Evolutionary conservation across 2,888 invertebrate genomes (phyloP).

Genomic region (Hanleya hanleyi): DNA sequence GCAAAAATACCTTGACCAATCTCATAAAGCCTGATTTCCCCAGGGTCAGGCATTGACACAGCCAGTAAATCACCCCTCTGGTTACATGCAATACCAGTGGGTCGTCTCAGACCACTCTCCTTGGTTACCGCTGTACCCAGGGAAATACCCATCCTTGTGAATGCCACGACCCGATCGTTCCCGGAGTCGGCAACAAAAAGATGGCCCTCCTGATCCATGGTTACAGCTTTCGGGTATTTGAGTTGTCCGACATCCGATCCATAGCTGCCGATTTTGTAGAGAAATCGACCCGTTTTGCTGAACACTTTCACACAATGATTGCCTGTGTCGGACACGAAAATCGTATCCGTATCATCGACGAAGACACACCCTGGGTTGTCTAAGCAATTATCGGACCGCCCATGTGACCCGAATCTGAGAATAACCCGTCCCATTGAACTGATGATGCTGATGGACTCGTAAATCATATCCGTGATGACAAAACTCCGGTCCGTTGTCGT

Average conservation of each 20-base stretch:
- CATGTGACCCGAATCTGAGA: constrained; percentile 37
- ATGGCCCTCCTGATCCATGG: constrained; percentile 24
- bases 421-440: constrained; percentile 26
- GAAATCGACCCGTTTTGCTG: constrained; percentile 33
- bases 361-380: constrained; percentile 40
- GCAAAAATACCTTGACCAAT: not conserved
- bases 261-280: constrained; percentile 40
- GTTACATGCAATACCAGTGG: constrained; percentile 36
- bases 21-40: not conserved
- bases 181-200: constrained; percentile 47
- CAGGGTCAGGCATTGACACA: constrained; percentile 38
- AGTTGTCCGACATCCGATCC: constrained; percentile 32
- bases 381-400: constrained; percentile 25
- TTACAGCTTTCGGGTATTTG: constrained; percentile 40
- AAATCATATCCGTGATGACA: constrained; percentile 42
- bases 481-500: constrained; percentile 27
- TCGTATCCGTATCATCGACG: constrained; percentile 29
- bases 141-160: constrained; percentile 33
- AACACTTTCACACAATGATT: constrained; percentile 46
- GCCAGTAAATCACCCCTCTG: constrained; percentile 25
- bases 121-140: constrained; percentile 24
- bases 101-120: constrained; percentile 32
- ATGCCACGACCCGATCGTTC: constrained; percentile 42
- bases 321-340: constrained; percentile 43
- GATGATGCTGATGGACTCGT: constrained; percentile 38